phyloP scores from a whole-genome alignment of 1,140 invertebrate genomes.

The Sweltsa coloradensis region DNA sequence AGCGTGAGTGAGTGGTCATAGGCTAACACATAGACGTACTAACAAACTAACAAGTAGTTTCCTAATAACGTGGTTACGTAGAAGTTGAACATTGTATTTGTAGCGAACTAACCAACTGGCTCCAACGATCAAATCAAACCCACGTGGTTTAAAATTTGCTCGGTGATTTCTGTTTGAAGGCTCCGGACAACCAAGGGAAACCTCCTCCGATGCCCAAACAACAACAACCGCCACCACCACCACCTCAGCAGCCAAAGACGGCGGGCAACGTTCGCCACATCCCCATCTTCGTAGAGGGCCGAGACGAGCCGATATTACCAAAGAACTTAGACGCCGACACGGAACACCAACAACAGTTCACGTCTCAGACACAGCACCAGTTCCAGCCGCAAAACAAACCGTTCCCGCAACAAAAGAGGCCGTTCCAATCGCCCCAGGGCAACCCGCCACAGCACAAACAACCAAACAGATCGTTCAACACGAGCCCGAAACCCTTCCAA shows the following conservation, averaged over 20 bases:
- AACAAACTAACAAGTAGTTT: too few species aligned
- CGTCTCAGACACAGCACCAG: conserved; percentile 14
- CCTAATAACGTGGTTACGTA: too few species aligned
- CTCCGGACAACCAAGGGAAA: conserved; percentile 9
- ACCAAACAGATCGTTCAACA: too few species aligned
- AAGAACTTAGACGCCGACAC: conserved; percentile 29
- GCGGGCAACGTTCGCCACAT: conserved; percentile 56
- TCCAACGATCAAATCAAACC: too few species aligned
- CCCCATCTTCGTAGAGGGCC: conserved; percentile 75
- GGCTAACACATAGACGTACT: too few species aligned
- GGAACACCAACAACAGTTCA: conserved; percentile 5
- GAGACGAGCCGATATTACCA: conserved; percentile 58
- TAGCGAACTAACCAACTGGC: too few species aligned
- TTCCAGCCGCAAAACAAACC: conserved; percentile 17
- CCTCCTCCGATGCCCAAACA: conserved; percentile 19
- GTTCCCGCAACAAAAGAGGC: conserved; percentile 17
- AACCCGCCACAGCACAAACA: conserved; percentile 25
- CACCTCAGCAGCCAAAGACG: conserved; percentile 23
- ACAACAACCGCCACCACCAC: conserved; percentile 18
- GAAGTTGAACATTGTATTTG: too few species aligned
- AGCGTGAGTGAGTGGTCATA: too few species aligned
- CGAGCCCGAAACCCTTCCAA: conserved; percentile 21
- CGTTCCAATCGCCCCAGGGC: conserved; percentile 20
- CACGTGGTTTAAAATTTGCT: too few species aligned
- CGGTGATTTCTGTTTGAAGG: too few species aligned